Evolutionary conservation across 2,888 invertebrate species (phyloP).

Genomic region (Agelastica alni): DNA sequence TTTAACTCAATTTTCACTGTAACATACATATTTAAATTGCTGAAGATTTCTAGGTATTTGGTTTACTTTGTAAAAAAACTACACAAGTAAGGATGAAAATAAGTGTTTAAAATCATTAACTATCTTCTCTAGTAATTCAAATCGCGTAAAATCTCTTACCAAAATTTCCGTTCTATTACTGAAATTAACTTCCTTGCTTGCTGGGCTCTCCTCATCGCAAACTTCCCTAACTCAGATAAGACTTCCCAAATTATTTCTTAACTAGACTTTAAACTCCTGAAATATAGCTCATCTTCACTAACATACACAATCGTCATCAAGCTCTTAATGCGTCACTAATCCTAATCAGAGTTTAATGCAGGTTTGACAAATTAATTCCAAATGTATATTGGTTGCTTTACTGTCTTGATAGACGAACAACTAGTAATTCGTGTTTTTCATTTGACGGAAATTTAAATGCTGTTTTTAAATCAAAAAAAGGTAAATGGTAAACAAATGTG

Average conservation of each 20-base stretch:
- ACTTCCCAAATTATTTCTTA: constrained; percentile 19
- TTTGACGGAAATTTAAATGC: too few species aligned
- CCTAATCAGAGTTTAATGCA: constrained; percentile 18
- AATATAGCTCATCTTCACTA: constrained; percentile 10
- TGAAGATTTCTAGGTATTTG: too few species aligned
- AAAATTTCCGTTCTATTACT: not conserved
- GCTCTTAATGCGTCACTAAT: constrained; percentile 15
- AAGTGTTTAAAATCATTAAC: too few species aligned
- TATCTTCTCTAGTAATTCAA: too few species aligned
- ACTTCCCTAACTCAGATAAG: constrained; percentile 8
- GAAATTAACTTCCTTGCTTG: constrained; percentile 8
- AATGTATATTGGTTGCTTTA: constrained; percentile 8
- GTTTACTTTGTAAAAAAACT: too few species aligned
- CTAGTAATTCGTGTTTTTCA: too few species aligned
- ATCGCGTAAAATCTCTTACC: not conserved
- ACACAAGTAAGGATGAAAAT: too few species aligned
- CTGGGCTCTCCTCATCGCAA: constrained; percentile 4
- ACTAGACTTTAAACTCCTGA: constrained; percentile 14
- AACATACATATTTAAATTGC: too few species aligned
- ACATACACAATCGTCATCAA: constrained; percentile 16
- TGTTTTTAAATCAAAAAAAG: too few species aligned
- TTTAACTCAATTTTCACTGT: too few species aligned
- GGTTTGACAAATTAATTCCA: constrained; percentile 15
- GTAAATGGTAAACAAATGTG: too few species aligned
- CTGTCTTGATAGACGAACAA: not conserved